These are phyloP conservation scores for Dascillus cervinus DNA, from an alignment of 2,888 invertebrate genomes.

Conservation along the genomic window DNA sequence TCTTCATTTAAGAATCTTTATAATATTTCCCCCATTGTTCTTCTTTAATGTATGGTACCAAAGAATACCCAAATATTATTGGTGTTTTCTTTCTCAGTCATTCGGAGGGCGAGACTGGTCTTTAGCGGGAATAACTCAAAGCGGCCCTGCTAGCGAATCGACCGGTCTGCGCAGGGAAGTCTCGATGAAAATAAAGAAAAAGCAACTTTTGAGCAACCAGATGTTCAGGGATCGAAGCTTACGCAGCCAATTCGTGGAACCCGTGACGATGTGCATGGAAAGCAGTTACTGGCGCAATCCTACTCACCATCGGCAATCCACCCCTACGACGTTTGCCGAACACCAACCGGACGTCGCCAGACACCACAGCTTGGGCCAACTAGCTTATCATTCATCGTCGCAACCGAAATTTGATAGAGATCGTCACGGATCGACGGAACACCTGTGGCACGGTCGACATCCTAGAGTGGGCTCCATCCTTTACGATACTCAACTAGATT, in stretches of 20 bases:
- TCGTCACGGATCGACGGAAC: conserved; percentile 54
- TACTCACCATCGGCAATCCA: conserved; percentile 40
- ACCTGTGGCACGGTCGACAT: conserved; percentile 54
- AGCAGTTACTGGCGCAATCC: conserved; percentile 43
- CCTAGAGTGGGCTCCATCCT: conserved; percentile 67
- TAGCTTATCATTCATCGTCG: conserved; percentile 36
- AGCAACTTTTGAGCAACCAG: conserved; percentile 53
- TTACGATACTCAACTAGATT: conserved; percentile 80
- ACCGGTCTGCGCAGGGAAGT: conserved; percentile 51
- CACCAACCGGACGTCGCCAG: conserved; percentile 41
- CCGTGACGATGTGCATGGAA: conserved; percentile 43
- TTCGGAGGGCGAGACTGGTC: conserved; percentile 83
- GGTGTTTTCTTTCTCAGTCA: conserved; percentile 47
- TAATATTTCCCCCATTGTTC: too few relatives aligned
- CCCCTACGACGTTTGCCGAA: conserved; percentile 41
- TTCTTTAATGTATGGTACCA: too few relatives aligned
- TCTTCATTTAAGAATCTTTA: too few relatives aligned
- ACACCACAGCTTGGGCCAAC: conserved; percentile 42
- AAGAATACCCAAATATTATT: too few relatives aligned
- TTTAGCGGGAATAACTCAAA: conserved; percentile 48
- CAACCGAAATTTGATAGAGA: conserved; percentile 43
- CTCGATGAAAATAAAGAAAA: conserved; percentile 59
- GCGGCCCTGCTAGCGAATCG: conserved; percentile 39
- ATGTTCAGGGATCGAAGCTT: conserved; percentile 47
- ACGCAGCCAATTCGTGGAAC: conserved; percentile 40